A percentile compares a stretch with the other conserved stretches of the same genome.
Evolutionary conservation across 92 coral and sea anemone species (phyloP).

Genomic region (Phenganax stokvisi): DNA sequence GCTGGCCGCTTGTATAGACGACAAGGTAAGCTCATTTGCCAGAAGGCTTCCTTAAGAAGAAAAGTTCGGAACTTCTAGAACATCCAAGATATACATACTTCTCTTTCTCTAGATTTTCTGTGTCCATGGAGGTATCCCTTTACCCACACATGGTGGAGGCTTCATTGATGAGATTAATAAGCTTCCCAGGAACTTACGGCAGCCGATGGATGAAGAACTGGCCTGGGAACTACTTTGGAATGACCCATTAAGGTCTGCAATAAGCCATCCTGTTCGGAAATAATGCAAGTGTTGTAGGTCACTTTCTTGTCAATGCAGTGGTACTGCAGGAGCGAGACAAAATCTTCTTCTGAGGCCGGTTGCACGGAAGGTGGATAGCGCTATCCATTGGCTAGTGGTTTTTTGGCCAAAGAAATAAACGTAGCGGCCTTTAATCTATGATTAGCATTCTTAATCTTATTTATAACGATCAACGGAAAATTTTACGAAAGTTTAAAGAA

Average conservation of each 20-base stretch:
- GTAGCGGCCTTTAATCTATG: no score
- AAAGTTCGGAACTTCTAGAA: background rate
- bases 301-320: no score
- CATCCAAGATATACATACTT: background rate
- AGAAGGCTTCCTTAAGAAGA: background rate
- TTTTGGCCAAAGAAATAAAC: no score
- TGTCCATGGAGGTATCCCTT: constrained; percentile 87
- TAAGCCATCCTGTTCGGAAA: constrained; percentile 4
- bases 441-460: no score
- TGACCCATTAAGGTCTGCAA: constrained; percentile 67
- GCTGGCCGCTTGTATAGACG: constrained; percentile 69
- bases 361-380: no score
- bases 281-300: no score
- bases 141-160: constrained; percentile 71
- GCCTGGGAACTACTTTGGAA: constrained; percentile 95
- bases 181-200: constrained; percentile 54
- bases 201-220: constrained; percentile 67
- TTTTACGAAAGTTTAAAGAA: no score
- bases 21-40: constrained; percentile 51
- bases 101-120: constrained; percentile 57
- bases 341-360: background rate
- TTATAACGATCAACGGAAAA: no score
- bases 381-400: no score
- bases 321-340: background rate
- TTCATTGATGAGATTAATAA: constrained; percentile 55